These are phyloP conservation scores for Onychostoma macrolepis DNA, from an alignment of 2,113 vertebrate genomes.

Conservation along the genomic window DNA sequence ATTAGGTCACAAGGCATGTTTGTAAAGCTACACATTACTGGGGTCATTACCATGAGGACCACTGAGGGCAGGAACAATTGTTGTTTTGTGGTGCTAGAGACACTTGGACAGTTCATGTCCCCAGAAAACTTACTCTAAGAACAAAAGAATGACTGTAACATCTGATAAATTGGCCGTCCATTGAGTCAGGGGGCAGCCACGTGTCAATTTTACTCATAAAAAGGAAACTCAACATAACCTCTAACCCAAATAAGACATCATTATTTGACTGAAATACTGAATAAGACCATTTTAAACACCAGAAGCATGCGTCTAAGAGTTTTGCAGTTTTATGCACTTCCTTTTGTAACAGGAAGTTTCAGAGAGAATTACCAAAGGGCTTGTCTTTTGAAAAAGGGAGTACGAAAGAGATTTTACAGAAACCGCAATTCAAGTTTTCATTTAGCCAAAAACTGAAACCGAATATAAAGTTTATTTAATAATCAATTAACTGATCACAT, in stretches of 20 bases:
- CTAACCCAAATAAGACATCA: not conserved
- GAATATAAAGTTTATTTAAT: not conserved
- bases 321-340: not conserved
- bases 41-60: constrained; percentile 25
- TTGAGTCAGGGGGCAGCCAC: constrained; percentile 13
- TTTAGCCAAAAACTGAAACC: not conserved
- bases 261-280: not conserved
- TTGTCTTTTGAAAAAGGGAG: not conserved
- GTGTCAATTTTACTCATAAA: constrained; percentile 4
- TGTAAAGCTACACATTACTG: constrained; percentile 39
- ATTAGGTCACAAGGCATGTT: constrained; percentile 53
- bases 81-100: constrained; percentile 45
- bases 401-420: not conserved
- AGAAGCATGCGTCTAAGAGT: not conserved
- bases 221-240: constrained; percentile 15
- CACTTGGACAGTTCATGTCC: constrained; percentile 25
- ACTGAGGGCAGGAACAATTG: constrained; percentile 43
- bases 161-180: not conserved
- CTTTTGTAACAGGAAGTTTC: not conserved
- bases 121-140: constrained; percentile 19
- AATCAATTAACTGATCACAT: not conserved
- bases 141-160: constrained; percentile 47
- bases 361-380: not conserved
- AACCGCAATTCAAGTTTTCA: not conserved
- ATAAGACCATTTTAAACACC: not conserved